A percentile compares a stretch with the other conserved stretches of the same genome.
phyloP scores from a whole-genome alignment of 64 coral and sea anemone genomes.

The Orbicella faveolata region DNA sequence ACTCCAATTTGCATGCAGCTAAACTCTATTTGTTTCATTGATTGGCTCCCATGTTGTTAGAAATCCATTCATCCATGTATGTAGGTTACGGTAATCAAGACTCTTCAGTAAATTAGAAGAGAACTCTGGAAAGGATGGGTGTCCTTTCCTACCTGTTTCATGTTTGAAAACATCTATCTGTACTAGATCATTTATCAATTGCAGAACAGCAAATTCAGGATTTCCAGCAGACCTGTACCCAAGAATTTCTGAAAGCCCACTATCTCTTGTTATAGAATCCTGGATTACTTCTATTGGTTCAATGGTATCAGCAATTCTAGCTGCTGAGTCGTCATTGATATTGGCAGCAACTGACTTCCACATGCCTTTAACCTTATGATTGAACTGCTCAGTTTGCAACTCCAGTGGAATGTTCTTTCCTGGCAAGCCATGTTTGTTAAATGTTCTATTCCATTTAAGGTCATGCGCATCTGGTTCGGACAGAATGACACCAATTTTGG shows the following conservation, averaged over 20 bases:
- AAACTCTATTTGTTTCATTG: no score
- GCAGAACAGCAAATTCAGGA: not conserved
- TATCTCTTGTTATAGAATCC: conserved; percentile 11
- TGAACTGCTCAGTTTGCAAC: conserved; percentile 46
- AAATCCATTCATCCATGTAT: no score
- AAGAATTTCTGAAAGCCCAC: not conserved
- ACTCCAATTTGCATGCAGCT: no score
- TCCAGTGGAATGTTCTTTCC: conserved; percentile 58
- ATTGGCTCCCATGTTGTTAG: no score
- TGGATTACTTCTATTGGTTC: conserved; percentile 21
- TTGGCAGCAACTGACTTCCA: conserved; percentile 47
- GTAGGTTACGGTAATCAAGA: no score
- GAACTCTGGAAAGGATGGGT: no score
- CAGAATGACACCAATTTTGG: not conserved
- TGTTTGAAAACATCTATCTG: conserved; percentile 8
- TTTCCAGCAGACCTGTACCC: conserved; percentile 36
- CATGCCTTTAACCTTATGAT: conserved; percentile 27
- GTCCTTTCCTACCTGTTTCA: no score
- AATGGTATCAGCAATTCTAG: conserved; percentile 10
- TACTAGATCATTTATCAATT: conserved; percentile 22
- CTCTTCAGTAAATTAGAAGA: no score
- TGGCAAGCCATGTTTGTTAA: conserved; percentile 37
- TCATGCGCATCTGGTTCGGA: not conserved
- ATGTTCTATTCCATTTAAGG: conserved; percentile 41
- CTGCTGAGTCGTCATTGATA: conserved; percentile 37